Conservation (phyloP, 2,797 vertebrate genomes). For the Clarias laeviceps region DNA sequence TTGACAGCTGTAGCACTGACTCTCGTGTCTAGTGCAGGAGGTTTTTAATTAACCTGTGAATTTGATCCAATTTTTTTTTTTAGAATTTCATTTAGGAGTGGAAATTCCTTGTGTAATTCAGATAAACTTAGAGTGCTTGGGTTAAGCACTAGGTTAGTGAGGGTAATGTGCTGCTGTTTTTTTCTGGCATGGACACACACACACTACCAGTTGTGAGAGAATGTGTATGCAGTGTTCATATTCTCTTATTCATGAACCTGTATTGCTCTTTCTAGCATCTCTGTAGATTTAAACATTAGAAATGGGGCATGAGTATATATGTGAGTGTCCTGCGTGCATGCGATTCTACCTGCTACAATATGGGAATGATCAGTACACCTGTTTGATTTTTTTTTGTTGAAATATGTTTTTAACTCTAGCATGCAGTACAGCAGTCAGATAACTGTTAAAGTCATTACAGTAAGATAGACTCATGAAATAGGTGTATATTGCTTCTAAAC, state of each 20-base stretch:
- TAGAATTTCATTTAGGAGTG: neutral
- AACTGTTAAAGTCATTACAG: conserved; percentile 38
- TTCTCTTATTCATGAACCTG: neutral
- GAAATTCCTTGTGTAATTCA: neutral
- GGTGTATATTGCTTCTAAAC: conserved; percentile 12
- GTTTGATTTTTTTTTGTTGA: neutral
- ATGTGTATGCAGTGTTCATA: conserved; percentile 11
- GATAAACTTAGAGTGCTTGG: neutral
- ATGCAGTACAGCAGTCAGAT: neutral
- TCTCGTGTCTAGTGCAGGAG: conserved; percentile 37
- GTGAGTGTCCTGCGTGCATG: neutral
- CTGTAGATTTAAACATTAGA: conserved; percentile 15
- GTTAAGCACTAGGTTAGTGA: conserved; percentile 23
- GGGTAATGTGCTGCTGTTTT: conserved; percentile 13
- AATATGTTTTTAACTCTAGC: neutral
- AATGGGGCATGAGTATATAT: neutral
- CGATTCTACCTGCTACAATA: neutral
- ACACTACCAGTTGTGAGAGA: neutral
- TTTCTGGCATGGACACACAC: conserved; percentile 9
- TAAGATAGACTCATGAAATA: conserved; percentile 5
- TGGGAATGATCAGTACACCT: neutral
- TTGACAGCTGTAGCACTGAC: conserved; percentile 38
- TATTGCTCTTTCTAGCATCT: too few relatives aligned
- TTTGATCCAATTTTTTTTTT: neutral
- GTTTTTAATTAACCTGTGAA: conserved; percentile 32